Base-by-base conservation (phyloP, 2,113 vertebrate species). In the Paralichthys olivaceus region DNA sequence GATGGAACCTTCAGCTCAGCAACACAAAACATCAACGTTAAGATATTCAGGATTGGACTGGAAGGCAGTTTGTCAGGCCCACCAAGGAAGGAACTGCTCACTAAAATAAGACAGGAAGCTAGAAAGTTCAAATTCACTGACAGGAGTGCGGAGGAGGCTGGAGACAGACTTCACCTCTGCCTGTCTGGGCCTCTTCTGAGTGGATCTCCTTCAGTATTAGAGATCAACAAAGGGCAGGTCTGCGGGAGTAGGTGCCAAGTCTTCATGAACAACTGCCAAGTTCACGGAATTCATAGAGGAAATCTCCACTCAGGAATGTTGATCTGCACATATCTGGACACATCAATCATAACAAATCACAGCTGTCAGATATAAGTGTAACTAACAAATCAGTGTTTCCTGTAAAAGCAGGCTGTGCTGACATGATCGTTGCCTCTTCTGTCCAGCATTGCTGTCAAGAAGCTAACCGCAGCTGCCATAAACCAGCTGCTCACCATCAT, bases 81-180 rank as follows among this genome's bases (percentile, higher is more conserved):
- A 57, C 57, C 80, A 13, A 58, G 25, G 23, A 47, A 79, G 25
- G 40, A 54, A 37, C 6, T 47, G 58, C 13, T 60, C 7, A n/a
- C 0, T 29, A 22, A 34, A 19, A 22, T 7, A 54, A 60, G 77
- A 79, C 55, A 47, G 26, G 65, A 83, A 74, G 28, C 60, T 8
- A 26, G 4, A 43, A 26, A 72, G 20, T 66, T 75, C 20, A 37
- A 20, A 60, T 75, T 55, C 69, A 67, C 58, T 61, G 17, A 40
- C 3, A 9, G 71, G 45, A 66, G 26, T 4, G 11, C 7, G 40
- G 3, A 5, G n/a, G 20, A 60, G 15, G 22, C 7, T n/a, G 23
- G 7, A 29, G 37, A 54, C 22, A 19, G 23, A 14, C 65, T 53
- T 3, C 19, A 14, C 37, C 55, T 6, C 12, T 9, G 49, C 29